Conservation (phyloP, 2,888 invertebrate genomes). For the Tinea trinotella region DNA sequence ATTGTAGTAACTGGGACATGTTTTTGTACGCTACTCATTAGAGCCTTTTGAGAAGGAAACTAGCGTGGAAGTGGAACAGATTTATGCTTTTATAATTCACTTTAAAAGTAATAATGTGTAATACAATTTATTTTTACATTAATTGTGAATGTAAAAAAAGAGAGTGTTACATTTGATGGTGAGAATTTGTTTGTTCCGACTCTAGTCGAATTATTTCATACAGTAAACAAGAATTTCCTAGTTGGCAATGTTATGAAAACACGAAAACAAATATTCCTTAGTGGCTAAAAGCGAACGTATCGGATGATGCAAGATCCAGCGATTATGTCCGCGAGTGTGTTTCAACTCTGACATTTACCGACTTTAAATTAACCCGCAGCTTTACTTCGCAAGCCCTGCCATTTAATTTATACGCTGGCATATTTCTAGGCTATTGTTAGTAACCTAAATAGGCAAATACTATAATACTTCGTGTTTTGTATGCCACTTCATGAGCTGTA, state of each 20-base stretch:
- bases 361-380: conserved; percentile 4
- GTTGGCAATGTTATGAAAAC: neutral
- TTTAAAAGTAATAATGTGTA: no score
- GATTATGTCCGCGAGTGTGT: conserved; percentile 11
- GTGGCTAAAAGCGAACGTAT: neutral
- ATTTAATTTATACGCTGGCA: neutral
- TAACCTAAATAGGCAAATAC: neutral
- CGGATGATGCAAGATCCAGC: conserved; percentile 6
- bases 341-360: conserved; percentile 24
- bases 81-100: neutral
- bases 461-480: neutral
- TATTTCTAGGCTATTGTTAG: neutral
- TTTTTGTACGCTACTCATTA: neutral
- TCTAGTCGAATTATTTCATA: no score
- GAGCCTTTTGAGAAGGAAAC: neutral
- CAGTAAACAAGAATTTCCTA: conserved; percentile 5
- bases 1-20: neutral
- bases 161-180: no score
- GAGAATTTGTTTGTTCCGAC: no score
- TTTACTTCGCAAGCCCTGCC: conserved; percentile 3
- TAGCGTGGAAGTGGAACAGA: neutral
- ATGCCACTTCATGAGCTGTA: conserved; percentile 1
- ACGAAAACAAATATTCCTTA: neutral
- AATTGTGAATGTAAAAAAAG: no score
- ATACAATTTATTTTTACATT: no score